phyloP scores from a whole-genome alignment of 2,888 invertebrate species.

The Dinocampus coccinellae region DNA sequence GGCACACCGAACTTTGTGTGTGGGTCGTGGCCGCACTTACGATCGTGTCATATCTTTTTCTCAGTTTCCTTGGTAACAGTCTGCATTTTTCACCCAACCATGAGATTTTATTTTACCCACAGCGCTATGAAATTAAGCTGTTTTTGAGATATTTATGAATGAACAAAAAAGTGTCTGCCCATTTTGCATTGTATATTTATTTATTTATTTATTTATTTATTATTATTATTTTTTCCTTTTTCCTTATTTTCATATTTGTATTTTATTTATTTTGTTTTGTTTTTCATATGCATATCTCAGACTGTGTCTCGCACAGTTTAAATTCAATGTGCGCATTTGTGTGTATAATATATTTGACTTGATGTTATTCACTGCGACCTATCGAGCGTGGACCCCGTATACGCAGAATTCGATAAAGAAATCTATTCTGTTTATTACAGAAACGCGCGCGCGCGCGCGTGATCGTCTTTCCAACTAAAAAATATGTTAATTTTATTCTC shows the following conservation, averaged over 20 bases:
- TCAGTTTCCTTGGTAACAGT: slow-evolving; percentile 50
- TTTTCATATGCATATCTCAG: slow-evolving; percentile 23
- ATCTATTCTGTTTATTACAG: slow-evolving; percentile 4
- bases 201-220: slow-evolving; percentile 17
- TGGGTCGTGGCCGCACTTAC: slow-evolving; percentile 60
- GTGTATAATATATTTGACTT: not conserved
- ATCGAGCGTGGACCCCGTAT: not conserved
- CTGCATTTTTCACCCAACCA: slow-evolving; percentile 64
- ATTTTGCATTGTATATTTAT: slow-evolving; percentile 22
- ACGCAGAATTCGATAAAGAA: slow-evolving; percentile 24
- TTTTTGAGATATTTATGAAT: slow-evolving; percentile 70
- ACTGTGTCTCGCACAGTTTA: not conserved
- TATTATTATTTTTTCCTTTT: slow-evolving; percentile 23
- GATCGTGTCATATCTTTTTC: slow-evolving; percentile 54
- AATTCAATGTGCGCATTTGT: not conserved
- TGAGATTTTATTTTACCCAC: slow-evolving; percentile 65
- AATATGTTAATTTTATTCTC: not conserved
- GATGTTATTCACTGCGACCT: slow-evolving; percentile 18
- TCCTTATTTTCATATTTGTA: too few relatives aligned
- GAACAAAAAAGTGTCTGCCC: slow-evolving; percentile 47
- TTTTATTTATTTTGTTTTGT: slow-evolving; percentile 18
- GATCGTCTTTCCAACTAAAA: too few relatives aligned
- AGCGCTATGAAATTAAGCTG: slow-evolving; percentile 68
- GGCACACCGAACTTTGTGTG: slow-evolving; percentile 33
- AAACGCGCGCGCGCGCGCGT: too few relatives aligned